These are phyloP conservation scores for Drosophila pectinifera DNA, from an alignment of 1,140 invertebrate genomes.

Conservation along the genomic window DNA sequence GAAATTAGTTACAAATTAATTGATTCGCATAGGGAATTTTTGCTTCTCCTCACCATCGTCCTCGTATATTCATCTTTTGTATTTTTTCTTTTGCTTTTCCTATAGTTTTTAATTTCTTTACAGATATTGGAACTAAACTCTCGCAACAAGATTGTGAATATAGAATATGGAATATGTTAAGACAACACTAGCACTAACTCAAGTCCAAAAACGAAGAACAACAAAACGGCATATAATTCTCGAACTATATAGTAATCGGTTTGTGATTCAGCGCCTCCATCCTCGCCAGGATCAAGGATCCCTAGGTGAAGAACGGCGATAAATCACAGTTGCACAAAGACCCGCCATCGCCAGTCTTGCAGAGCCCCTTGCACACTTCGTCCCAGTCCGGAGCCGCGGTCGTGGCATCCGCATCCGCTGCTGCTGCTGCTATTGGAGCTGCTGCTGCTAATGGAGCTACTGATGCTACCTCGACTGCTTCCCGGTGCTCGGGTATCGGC, in stretches of 20 bases:
- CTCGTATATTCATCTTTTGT: slow-evolving; percentile 33
- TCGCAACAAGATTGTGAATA: slow-evolving; percentile 63
- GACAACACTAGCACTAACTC: slow-evolving; percentile 80
- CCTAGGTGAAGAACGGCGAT: slow-evolving; percentile 83
- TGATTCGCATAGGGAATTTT: slow-evolving; percentile 84
- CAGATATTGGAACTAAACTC: slow-evolving; percentile 73
- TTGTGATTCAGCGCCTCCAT: slow-evolving; percentile 65
- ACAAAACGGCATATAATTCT: slow-evolving; percentile 46
- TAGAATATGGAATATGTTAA: slow-evolving; percentile 51
- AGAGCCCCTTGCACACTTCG: slow-evolving; percentile 85
- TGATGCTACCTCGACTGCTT: slow-evolving; percentile 1
- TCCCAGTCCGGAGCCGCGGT: slow-evolving; percentile 83
- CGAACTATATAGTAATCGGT: slow-evolving; percentile 60
- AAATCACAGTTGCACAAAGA: slow-evolving; percentile 87
- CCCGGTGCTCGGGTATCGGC: background rate
- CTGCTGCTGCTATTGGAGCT: background rate
- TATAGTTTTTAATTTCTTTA: slow-evolving; percentile 61
- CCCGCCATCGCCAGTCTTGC: slow-evolving; percentile 86
- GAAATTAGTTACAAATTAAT: slow-evolving; percentile 85
- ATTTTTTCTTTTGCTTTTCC: slow-evolving; percentile 40
- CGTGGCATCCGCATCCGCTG: slow-evolving; percentile 1
- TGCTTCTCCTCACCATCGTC: slow-evolving; percentile 34
- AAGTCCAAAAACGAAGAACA: slow-evolving; percentile 57
- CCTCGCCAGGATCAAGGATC: slow-evolving; percentile 15
- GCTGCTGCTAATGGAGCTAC: background rate